phyloP scores from a whole-genome alignment of 2,797 vertebrate genomes.

The Enteromius fasciolatus region DNA sequence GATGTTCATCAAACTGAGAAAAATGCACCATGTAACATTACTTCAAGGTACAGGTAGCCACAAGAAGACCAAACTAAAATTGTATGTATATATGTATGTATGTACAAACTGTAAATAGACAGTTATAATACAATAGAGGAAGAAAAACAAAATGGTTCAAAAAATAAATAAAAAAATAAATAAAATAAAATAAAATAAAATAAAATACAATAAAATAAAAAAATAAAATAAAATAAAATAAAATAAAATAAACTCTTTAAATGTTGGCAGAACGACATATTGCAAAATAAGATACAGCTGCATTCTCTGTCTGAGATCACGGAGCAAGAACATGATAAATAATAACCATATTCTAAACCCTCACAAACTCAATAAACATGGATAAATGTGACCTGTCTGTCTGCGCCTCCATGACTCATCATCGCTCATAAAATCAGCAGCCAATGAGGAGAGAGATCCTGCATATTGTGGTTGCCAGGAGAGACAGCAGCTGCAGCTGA shows the following conservation, averaged over 20 bases:
- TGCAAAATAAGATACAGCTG: constrained; percentile 17
- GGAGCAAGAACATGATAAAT: constrained; percentile 49
- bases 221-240: neutral
- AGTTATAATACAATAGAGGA: neutral
- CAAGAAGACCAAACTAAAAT: neutral
- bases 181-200: neutral
- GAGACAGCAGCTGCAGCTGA: constrained; percentile 44
- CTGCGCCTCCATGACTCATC: constrained; percentile 36
- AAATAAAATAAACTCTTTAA: neutral
- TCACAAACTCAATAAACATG: constrained; percentile 49
- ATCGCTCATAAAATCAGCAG: constrained; percentile 37
- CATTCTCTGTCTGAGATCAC: constrained; percentile 25
- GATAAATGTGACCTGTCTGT: constrained; percentile 41
- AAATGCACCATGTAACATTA: neutral
- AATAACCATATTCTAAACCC: constrained; percentile 42
- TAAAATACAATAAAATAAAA: neutral
- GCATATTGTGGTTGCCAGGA: constrained; percentile 45
- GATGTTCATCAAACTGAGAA: neutral
- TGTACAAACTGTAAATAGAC: neutral
- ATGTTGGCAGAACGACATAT: constrained; percentile 23
- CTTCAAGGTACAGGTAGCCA: neutral
- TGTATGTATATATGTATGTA: neutral
- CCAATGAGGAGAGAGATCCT: constrained; percentile 39
- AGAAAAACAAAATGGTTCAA: neutral
- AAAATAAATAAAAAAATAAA: neutral